Evolutionary conservation across 2,888 invertebrate genomes (phyloP).

Genomic region (Polietes domitor): DNA sequence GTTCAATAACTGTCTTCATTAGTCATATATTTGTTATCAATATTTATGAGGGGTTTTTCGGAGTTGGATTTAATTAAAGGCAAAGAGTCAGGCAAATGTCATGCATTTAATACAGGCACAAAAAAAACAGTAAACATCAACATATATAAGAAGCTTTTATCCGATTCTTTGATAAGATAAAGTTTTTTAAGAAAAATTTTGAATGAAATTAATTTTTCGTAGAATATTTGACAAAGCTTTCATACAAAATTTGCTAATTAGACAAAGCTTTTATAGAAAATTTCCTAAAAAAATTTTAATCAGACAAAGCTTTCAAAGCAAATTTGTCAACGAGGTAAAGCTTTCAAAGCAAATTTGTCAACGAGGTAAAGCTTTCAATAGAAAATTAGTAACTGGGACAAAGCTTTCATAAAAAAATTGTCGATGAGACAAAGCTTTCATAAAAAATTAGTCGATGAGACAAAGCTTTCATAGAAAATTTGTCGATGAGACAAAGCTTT

Average conservation of each 20-base stretch:
- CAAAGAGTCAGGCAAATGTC: neutral
- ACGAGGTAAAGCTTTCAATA: neutral
- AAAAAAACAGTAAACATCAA: neutral
- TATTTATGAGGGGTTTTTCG: constrained; percentile 36
- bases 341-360: too few relatives aligned
- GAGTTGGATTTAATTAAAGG: constrained; percentile 19
- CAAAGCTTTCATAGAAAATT: neutral
- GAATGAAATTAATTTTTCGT: too few relatives aligned
- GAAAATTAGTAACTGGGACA: neutral
- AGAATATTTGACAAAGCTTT: too few relatives aligned
- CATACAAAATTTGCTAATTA: too few relatives aligned
- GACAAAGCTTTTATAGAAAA: too few relatives aligned
- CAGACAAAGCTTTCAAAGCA: too few relatives aligned
- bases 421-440: neutral
- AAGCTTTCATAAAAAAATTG: neutral
- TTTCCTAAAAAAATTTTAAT: too few relatives aligned
- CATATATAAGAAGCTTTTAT: too few relatives aligned
- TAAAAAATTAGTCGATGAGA: neutral
- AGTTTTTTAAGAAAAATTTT: too few relatives aligned
- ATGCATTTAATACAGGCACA: neutral
- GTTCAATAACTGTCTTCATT: constrained; percentile 54
- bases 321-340: too few relatives aligned
- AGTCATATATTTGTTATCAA: constrained; percentile 42
- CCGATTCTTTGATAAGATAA: too few relatives aligned
- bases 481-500: neutral